These are phyloP conservation scores for Cochlearius cochlearius DNA, from an alignment of 2,113 vertebrate species.

Conservation along the genomic window DNA sequence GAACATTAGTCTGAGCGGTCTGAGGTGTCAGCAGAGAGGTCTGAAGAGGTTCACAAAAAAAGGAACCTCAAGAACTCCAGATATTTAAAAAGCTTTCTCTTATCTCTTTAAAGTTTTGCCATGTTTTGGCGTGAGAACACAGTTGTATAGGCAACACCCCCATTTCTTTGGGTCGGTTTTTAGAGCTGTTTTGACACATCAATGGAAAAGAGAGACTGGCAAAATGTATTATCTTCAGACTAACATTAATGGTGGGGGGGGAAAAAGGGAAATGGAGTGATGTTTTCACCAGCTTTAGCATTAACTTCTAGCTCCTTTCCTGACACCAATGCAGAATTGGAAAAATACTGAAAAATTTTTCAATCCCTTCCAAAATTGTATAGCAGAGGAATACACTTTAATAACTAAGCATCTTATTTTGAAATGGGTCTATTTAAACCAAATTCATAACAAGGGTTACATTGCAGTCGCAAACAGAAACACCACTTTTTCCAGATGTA, in stretches of 20 bases:
- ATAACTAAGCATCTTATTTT: neutral
- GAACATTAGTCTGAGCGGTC: neutral
- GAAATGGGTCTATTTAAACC: neutral
- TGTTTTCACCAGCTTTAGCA: neutral
- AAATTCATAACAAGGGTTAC: neutral
- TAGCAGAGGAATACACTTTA: neutral
- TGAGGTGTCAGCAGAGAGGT: neutral
- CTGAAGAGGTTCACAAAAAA: neutral
- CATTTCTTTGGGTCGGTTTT: neutral
- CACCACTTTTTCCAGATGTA: neutral
- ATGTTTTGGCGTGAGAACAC: neutral
- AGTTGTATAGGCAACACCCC: accelerated
- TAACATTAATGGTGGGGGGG: neutral
- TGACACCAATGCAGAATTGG: neutral
- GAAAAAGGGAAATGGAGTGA: neutral
- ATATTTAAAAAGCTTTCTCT: neutral
- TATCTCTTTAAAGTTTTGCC: neutral
- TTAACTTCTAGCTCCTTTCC: neutral
- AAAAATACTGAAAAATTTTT: neutral
- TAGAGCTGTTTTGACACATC: neutral
- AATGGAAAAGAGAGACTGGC: neutral
- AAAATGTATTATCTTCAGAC: neutral
- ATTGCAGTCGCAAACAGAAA: neutral
- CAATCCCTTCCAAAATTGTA: neutral
- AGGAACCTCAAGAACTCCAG: neutral